Base-by-base conservation (phyloP, 1,140 invertebrate genomes). In the Diachasma alloeum region DNA sequence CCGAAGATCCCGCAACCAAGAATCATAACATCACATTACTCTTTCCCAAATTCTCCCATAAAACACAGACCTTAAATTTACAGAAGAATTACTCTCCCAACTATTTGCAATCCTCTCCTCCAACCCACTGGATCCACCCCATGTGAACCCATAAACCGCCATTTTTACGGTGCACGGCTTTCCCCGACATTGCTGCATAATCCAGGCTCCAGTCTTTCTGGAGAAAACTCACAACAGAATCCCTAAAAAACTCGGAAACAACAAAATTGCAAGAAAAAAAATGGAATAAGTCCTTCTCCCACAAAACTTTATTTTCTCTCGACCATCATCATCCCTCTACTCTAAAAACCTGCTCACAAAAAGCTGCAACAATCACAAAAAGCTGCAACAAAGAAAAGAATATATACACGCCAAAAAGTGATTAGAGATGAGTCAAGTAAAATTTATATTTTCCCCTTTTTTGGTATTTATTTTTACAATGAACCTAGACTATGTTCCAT, bases 81-180 rank as follows among this genome's bases (percentile, higher is more conserved):
- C n/a, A 19, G 15, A 53, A 53, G 6, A 53, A 53, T 63, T 63
- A 63, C 59, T 63, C 59, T 19, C n/a, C 48, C 48, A 53, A 9
- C 48, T 53, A 19, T 17, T 53, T 53, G 17, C 48, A 17, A 53
- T 53, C n/a, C 48, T 53, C n/a, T 53, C 59, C 59, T 63, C 24
- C 1, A 22, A 4, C 4, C 48, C 17, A 53, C 39, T 56, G n/a
- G n/a, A 17, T 63, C 59, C 59, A 63, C 59, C 24, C 19, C 59
- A 63, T 31, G 31, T 68, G n/a, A 39, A 37, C 26, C 36, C 36
- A 68, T 68, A 70, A 74, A 26, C 72, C 83, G 83, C 83, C 83
- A 84, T 84, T 84, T 81, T 36, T 84, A 84, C 83, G 83, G 81
- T 77, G 73, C 63, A 79, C 81, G 31, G 79, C 36, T 79, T 48